Conservation (phyloP, 2,113 vertebrate genomes). For the Haemorhous mexicanus region DNA sequence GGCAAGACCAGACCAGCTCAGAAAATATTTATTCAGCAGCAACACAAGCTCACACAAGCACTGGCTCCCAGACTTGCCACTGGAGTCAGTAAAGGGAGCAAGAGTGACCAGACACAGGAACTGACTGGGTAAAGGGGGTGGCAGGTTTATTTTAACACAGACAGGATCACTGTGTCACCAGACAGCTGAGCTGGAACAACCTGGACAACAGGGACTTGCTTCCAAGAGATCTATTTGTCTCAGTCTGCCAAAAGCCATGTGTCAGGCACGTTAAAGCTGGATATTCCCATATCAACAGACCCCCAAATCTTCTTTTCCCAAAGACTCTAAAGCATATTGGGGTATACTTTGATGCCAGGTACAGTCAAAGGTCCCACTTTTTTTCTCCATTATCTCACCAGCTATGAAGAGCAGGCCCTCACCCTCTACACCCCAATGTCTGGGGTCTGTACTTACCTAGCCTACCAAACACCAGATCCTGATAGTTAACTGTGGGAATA, state of each 20-base stretch:
- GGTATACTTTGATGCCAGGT: background rate
- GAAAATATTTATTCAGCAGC: background rate
- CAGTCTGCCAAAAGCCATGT: background rate
- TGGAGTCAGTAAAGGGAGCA: rapidly evolving
- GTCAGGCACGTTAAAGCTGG: background rate
- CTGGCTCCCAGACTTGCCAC: background rate
- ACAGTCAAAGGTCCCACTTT: background rate
- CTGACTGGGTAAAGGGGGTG: background rate
- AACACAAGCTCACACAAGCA: background rate
- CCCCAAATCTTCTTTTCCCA: background rate
- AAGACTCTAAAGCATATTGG: background rate
- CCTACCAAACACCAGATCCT: background rate
- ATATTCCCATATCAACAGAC: background rate
- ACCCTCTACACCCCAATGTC: background rate
- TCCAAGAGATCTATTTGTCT: background rate
- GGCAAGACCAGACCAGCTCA: background rate
- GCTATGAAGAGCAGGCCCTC: background rate
- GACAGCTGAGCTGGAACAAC: background rate
- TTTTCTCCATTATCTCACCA: background rate
- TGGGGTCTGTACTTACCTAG: background rate
- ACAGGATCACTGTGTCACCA: rapidly evolving
- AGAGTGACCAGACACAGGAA: background rate
- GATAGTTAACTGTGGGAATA: background rate
- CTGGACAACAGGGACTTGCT: background rate
- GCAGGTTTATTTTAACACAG: background rate